Conservation (phyloP, 92 coral and sea anemone species). For the Epizoanthus ramosus region DNA sequence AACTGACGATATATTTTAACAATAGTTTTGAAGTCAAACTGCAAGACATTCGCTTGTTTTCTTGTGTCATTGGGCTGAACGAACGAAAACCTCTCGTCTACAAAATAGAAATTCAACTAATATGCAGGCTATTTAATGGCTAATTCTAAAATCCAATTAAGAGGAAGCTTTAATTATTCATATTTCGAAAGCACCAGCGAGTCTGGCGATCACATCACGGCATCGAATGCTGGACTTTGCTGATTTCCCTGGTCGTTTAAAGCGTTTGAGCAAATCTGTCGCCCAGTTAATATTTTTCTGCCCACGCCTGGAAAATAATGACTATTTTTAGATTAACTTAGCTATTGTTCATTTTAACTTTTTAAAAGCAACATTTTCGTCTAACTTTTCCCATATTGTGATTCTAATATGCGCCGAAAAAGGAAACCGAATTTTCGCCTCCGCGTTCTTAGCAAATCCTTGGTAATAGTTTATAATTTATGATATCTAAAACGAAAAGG, state of each 20-base stretch:
- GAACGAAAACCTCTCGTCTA: neutral
- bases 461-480: neutral
- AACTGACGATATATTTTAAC: neutral
- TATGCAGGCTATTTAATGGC: conserved; percentile 5
- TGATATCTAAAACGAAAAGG: neutral
- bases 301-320: conserved; percentile 35
- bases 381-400: neutral
- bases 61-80: too few species aligned
- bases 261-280: conserved; percentile 4
- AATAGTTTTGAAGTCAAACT: neutral
- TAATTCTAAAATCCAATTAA: conserved; percentile 25
- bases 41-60: neutral
- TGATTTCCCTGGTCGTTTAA: neutral
- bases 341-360: conserved; percentile 33
- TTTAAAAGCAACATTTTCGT: neutral
- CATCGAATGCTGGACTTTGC: neutral
- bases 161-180: conserved; percentile 32
- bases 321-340: conserved; percentile 28
- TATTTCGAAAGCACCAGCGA: conserved; percentile 4
- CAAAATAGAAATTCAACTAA: neutral
- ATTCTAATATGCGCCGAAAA: neutral
- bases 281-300: conserved; percentile 3
- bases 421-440: neutral
- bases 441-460: neutral
- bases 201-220: neutral